A percentile compares a stretch with the other conserved stretches of the same genome.
Evolutionary conservation across 2,888 invertebrate species (phyloP).

Genomic region (Pristionchus entomophagus): DNA sequence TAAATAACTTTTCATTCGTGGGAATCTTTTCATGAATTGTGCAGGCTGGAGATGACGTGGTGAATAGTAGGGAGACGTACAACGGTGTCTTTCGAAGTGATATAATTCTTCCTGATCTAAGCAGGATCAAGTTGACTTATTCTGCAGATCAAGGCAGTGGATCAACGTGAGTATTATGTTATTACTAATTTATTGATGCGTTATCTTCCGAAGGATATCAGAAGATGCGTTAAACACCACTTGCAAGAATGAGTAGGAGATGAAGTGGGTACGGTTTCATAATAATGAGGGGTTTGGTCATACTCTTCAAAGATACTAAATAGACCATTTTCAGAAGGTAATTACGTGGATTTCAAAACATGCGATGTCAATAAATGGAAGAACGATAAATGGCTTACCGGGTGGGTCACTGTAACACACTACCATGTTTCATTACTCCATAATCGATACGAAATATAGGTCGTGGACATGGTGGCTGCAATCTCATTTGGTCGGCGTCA

Average conservation of each 20-base stretch:
- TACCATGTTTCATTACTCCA: neutral
- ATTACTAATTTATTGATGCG: conserved; percentile 76
- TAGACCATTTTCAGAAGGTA: neutral
- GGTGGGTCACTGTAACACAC: too few relatives aligned
- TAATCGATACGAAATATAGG: neutral
- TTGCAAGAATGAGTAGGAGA: too few relatives aligned
- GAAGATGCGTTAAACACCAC: too few relatives aligned
- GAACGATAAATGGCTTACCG: too few relatives aligned
- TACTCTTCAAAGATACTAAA: too few relatives aligned
- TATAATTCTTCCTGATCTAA: neutral
- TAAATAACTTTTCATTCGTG: too few relatives aligned
- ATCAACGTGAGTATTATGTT: conserved; percentile 52
- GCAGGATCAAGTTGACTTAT: conserved; percentile 19
- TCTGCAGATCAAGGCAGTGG: conserved; percentile 60
- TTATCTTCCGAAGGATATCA: conserved; percentile 80
- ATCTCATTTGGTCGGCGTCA: conserved; percentile 84
- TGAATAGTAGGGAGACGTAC: conserved; percentile 6
- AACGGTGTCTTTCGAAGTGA: neutral
- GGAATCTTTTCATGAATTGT: too few relatives aligned
- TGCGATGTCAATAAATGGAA: neutral
- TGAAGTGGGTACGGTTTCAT: too few relatives aligned
- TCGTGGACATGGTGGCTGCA: conserved; percentile 84
- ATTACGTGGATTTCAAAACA: neutral
- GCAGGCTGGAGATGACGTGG: too few relatives aligned
- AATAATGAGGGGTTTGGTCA: too few relatives aligned